Evolutionary conservation across 2,113 vertebrate genomes (phyloP), one percentile per base, ranked within the genome.

Genomic region (Carassius auratus): DNA sequence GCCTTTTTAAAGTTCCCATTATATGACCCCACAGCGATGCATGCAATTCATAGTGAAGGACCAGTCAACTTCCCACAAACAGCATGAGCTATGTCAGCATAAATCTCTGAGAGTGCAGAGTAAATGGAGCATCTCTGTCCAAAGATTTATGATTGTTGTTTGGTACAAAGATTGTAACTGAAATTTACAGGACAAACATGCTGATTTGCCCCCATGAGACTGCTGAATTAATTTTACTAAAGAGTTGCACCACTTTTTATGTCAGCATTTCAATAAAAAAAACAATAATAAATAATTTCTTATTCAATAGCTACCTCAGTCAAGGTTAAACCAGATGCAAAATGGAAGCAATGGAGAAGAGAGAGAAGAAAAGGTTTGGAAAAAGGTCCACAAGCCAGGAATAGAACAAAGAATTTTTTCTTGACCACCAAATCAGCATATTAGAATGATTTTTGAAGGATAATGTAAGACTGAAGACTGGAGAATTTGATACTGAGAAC

Each of bases 1-100:
- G 82, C 71, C 77, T 86, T 88, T 86, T 86, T 86, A 86, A 81
- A 83, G 85, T 86, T 88, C 75, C 76, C 61, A 88, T 76, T 84
- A 86, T 86, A 23, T 84, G 71, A 62, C 77, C 62, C 61, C 52
- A 33, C n/a, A 88, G 68, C 61, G 69, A 81, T 88, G 62, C 77
- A 84, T 84, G 62, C 84, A 68, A 81, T 84, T 62, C 82, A 86
- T 74, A 77, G 80, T 62, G 59, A 81, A 61, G n/a, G 26, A 84
- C 71, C 77, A 75, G 66, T 55, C 84, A 86, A 17, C 66, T 69
- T 57, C 15, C 1, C 62, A 64, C 83, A 88, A 75, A 86, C 84
- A 83, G 12, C 30, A 14, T 15, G 59, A 62, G 48, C 48, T 61
- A 71, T 61, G 62, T 64, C 76, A 36, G 74, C 79, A 64, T 50